Base-by-base conservation (phyloP, 2,888 invertebrate genomes). In the Galeruca laticollis region DNA sequence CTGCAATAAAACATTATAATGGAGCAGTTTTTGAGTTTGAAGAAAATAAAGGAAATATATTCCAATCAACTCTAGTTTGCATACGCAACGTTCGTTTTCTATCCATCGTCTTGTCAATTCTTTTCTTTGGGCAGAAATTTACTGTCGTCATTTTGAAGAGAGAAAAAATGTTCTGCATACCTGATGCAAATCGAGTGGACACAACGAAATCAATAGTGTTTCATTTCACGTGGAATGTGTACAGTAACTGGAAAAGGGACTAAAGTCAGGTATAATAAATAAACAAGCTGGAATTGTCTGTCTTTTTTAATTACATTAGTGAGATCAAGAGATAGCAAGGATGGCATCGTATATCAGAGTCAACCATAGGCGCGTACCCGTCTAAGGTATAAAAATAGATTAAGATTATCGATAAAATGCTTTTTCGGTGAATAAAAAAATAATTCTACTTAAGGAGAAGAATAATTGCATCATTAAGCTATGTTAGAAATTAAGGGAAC, bases 221-320 rank as follows among this genome's bases (percentile, higher is more conserved):
- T 61, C 54, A 40, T 43, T 60, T 60, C 60, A 60, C 33, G 52
- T 59, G 69, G 69, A 71, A 69, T 73, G 69, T 74, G 63, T 69
- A 59, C 61, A 67, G 47, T 60, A 71, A 71, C 68, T 72, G 73
- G 70, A 40, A 69, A 69, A 67, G 61, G 65, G 73, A 70, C 72
- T 72, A 70, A 71, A 76, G 75, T 70, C 79, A 77, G 78, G 79
- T 78, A 79, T 81, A 82, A 82, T 83, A 83, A 83, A 83, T 82
- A 82, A 82, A 78, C 75, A 75, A 77, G 76, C 79, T 78, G 78
- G 80, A 81, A 82, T 82, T 81, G 80, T 81, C 82, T 81, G 84
- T 83, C 84, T 77, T 79, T 82, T 84, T 84, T 84, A 84, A 84
- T 84, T 84, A 84, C 83, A 81, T 81, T 82, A 80, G 80, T 81